Evolutionary conservation across 2,113 vertebrate species (phyloP).

Genomic region (Heptranchias perlo): DNA sequence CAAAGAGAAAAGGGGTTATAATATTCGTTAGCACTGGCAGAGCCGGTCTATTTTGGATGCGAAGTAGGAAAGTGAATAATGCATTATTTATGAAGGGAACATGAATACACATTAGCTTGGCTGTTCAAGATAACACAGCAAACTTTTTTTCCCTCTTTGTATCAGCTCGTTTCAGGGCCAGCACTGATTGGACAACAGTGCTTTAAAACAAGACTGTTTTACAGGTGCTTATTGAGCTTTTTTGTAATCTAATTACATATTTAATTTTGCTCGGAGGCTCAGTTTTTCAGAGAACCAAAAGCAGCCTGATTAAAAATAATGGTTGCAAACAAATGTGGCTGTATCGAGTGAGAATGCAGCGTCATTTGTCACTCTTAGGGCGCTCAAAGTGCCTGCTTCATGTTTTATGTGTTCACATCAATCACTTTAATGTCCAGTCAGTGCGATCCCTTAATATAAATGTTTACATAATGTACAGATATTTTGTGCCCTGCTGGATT

Average conservation of each 20-base stretch:
- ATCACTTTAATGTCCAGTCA: conserved; percentile 11
- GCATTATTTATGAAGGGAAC: background rate
- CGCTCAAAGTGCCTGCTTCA: background rate
- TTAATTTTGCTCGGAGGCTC: background rate
- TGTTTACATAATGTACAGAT: background rate
- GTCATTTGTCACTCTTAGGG: background rate
- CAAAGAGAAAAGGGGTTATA: conserved; percentile 5
- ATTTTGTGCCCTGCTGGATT: background rate
- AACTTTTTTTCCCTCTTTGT: background rate
- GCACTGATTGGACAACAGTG: background rate
- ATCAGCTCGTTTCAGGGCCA: background rate
- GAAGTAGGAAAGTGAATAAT: background rate
- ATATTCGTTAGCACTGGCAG: background rate
- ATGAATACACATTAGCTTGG: conserved; percentile 26
- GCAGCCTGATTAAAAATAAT: background rate
- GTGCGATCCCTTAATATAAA: conserved; percentile 8
- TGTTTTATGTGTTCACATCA: background rate
- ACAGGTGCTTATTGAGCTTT: background rate
- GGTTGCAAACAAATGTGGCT: background rate
- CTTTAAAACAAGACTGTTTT: background rate
- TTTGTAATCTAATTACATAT: background rate
- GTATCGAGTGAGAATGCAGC: background rate
- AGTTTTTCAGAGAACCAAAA: background rate
- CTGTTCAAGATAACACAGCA: conserved; percentile 14
- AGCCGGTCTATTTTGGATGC: background rate